Conservation (phyloP, 2,797 vertebrate genomes). For the Geotrypetes seraphini region DNA sequence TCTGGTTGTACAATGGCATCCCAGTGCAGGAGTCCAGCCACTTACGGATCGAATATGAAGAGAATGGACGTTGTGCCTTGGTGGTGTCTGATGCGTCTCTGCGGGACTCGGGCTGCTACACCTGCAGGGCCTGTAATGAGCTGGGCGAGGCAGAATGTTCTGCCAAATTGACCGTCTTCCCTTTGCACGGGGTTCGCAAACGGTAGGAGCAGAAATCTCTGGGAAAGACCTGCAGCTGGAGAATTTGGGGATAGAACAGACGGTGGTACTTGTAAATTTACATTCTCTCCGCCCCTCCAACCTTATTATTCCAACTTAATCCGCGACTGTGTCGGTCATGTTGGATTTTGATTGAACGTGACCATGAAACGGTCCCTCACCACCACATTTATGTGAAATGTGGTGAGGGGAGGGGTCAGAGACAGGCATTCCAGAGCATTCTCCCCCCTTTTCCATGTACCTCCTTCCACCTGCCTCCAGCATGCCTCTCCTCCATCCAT, state of each 20-base stretch:
- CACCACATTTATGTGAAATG: too few relatives aligned
- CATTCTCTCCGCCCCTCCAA: too few relatives aligned
- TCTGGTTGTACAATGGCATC: conserved; percentile 54
- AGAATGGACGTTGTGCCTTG: conserved; percentile 58
- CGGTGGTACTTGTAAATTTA: too few relatives aligned
- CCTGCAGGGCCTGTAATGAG: conserved; percentile 55
- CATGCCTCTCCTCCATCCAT: too few relatives aligned
- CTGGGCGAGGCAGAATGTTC: conserved; percentile 45
- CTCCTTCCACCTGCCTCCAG: not conserved
- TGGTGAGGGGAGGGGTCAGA: not conserved
- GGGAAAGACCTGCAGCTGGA: not conserved
- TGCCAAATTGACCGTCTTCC: conserved; percentile 29
- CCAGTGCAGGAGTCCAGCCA: conserved; percentile 41
- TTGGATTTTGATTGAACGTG: too few relatives aligned
- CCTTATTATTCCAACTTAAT: too few relatives aligned
- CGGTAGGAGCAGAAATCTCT: not conserved
- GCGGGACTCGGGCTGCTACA: conserved; percentile 42
- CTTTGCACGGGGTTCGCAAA: not conserved
- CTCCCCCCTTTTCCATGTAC: too few relatives aligned
- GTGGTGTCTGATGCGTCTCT: conserved; percentile 28
- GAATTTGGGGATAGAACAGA: not conserved
- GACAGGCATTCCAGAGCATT: too few relatives aligned
- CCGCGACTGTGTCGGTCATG: too few relatives aligned
- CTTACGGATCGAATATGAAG: conserved; percentile 58
- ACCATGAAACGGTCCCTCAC: not conserved